These are phyloP conservation scores for Takifugu bimaculatus DNA, from an alignment of 2,113 vertebrate genomes.

Conservation along the genomic window DNA sequence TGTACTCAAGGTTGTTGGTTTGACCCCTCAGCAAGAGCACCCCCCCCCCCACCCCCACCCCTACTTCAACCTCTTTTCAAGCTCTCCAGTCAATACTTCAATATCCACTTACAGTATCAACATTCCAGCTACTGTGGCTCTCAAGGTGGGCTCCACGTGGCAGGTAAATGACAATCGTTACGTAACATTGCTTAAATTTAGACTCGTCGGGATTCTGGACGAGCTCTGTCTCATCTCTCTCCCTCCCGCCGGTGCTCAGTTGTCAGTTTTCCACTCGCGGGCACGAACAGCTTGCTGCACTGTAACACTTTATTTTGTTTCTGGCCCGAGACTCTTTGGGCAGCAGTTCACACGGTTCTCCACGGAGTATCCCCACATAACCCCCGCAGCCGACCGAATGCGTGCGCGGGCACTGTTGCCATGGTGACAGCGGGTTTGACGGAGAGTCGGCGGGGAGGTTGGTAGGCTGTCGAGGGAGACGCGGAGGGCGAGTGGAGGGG, in stretches of 20 bases:
- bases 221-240: neutral
- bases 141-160: too few species aligned
- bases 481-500: slow-evolving; percentile 59
- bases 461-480: slow-evolving; percentile 67
- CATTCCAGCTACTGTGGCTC: too few species aligned
- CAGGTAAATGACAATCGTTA: too few species aligned
- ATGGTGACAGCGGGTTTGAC: slow-evolving; percentile 70
- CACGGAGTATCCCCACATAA: slow-evolving; percentile 64
- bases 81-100: too few species aligned
- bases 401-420: slow-evolving; percentile 72
- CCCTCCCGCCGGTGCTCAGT: slow-evolving; percentile 37
- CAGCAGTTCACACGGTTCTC: slow-evolving; percentile 62
- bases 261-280: slow-evolving; percentile 60
- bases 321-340: slow-evolving; percentile 60
- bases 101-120: too few species aligned
- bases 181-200: too few species aligned
- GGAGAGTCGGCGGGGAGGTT: slow-evolving; percentile 63
- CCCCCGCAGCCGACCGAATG: slow-evolving; percentile 52
- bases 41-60: too few species aligned
- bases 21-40: too few species aligned
- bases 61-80: too few species aligned
- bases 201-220: slow-evolving; percentile 16
- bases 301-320: slow-evolving; percentile 59
- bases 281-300: slow-evolving; percentile 56
- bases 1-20: too few species aligned